These are phyloP conservation scores for Hedya salicella DNA, from an alignment of 2,888 invertebrate genomes.

Conservation along the genomic window DNA sequence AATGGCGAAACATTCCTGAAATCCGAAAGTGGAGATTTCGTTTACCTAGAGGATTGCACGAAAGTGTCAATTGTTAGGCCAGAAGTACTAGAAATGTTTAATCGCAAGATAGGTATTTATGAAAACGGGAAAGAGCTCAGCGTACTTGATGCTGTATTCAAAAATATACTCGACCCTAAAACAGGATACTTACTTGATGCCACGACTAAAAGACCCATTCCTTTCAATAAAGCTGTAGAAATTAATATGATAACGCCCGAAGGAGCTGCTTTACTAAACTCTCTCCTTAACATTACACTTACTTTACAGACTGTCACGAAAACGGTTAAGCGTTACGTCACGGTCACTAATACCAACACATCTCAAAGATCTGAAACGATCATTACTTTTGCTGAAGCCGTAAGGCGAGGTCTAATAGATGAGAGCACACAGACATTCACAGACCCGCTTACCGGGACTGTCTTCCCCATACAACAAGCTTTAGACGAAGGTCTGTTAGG, in stretches of 20 bases:
- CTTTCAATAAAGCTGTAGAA: slow-evolving; percentile 94
- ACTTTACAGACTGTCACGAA: slow-evolving; percentile 95
- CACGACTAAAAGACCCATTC: slow-evolving; percentile 88
- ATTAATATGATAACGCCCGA: slow-evolving; percentile 93
- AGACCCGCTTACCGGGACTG: slow-evolving; percentile 89
- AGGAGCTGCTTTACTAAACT: slow-evolving; percentile 94
- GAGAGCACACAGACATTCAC: slow-evolving; percentile 90
- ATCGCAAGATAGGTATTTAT: slow-evolving; percentile 91
- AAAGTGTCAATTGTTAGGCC: slow-evolving; percentile 91
- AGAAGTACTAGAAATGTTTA: slow-evolving; percentile 94
- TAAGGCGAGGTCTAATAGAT: slow-evolving; percentile 91
- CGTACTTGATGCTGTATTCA: slow-evolving; percentile 95
- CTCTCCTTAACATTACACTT: slow-evolving; percentile 93
- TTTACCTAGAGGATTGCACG: slow-evolving; percentile 92
- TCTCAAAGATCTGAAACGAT: slow-evolving; percentile 84
- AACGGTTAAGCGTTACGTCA: slow-evolving; percentile 92
- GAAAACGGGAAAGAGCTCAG: slow-evolving; percentile 90
- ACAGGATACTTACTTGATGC: slow-evolving; percentile 94
- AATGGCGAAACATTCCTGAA: slow-evolving; percentile 90
- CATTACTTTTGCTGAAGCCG: slow-evolving; percentile 91
- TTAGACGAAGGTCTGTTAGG: slow-evolving; percentile 89
- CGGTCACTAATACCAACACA: slow-evolving; percentile 88
- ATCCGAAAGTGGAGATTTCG: slow-evolving; percentile 89
- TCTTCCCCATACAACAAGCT: slow-evolving; percentile 91
- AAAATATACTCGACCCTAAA: slow-evolving; percentile 94